Conservation (phyloP, 2,888 invertebrate genomes). For the Perdita meconis region DNA sequence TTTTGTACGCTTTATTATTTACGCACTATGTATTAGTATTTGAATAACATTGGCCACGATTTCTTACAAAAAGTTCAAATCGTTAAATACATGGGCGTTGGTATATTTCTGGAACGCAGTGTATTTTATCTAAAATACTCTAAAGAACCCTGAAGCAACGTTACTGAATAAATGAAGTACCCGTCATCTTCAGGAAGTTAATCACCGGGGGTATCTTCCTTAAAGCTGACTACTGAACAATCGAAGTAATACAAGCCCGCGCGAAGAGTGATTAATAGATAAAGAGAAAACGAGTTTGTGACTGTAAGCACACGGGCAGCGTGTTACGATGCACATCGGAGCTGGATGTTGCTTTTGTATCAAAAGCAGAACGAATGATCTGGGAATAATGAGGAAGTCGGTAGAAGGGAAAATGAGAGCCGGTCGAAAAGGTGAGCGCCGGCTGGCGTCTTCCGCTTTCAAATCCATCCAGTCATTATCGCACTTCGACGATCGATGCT, state of each 20-base stretch:
- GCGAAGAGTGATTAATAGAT: not conserved
- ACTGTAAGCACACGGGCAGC: not conserved
- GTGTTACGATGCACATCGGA: slow-evolving; percentile 20
- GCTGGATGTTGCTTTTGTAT: slow-evolving; percentile 49
- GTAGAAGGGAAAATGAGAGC: slow-evolving; percentile 64
- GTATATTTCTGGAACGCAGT: too few species aligned
- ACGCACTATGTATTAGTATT: too few species aligned
- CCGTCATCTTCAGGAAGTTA: too few species aligned
- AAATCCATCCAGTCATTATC: slow-evolving; percentile 72
- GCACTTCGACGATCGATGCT: slow-evolving; percentile 66
- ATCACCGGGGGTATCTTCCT: not conserved
- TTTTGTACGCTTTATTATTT: too few species aligned
- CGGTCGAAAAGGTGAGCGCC: slow-evolving; percentile 60
- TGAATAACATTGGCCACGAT: too few species aligned
- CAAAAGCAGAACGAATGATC: slow-evolving; percentile 60
- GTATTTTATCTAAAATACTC: too few species aligned
- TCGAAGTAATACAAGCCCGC: not conserved
- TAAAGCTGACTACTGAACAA: not conserved
- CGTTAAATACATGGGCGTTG: too few species aligned
- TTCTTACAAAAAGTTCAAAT: too few species aligned
- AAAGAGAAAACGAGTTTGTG: not conserved
- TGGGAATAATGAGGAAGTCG: slow-evolving; percentile 66
- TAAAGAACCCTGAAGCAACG: too few species aligned
- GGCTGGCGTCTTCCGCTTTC: slow-evolving; percentile 66
- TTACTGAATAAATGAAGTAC: too few species aligned